Evolutionary conservation across 1,140 invertebrate genomes (phyloP), one percentile per base, ranked within the genome.

Genomic region (Mya arenaria): DNA sequence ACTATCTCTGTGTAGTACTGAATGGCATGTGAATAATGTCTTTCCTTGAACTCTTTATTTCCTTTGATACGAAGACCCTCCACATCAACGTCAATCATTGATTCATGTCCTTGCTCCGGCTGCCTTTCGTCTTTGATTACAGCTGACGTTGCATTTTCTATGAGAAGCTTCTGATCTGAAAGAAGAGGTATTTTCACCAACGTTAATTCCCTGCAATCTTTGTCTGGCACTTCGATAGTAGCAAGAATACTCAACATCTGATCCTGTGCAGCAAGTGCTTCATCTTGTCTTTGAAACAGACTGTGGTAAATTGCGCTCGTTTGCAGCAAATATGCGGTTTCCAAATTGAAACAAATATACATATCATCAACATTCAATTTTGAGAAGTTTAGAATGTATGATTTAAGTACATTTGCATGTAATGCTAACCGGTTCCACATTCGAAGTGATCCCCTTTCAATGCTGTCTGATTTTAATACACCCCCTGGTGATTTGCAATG

Each of bases 401-500:
- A 44, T 39, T 72, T 73, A 34, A 74, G 58, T 1, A 37, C 30
- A 30, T 66, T 74, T 5, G 79, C 69, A 58, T 82, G 60, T 30
- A 52, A 13, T 10, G 79, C 79, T 19, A 82, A 25, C 30, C 58
- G 73, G 13, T 63, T 63, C 79, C 79, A 82, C 28, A 82, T 10
- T 4, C 48, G 44, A 13, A 82, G 39, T 23, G 56, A 34, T 32
- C 37, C 44, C 34, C 48, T 66, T 1, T 30, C 78, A 19, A 30
- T 60, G 15, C 34, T 25, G 34, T 71, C 68, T 30, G 48, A 41
- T 55, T 55, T 71, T 34, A 81, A 17, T 32, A 44, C 56, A 15
- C 74, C 48, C 55, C 65, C 55, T 44, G 79, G 79, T 6, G 69
- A 66, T 4, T 2, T 23, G 41, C 44, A 44, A 5, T 32, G 30